Base-by-base conservation (phyloP, 2,797 vertebrate genomes). In the Cryptoprocta ferox region DNA sequence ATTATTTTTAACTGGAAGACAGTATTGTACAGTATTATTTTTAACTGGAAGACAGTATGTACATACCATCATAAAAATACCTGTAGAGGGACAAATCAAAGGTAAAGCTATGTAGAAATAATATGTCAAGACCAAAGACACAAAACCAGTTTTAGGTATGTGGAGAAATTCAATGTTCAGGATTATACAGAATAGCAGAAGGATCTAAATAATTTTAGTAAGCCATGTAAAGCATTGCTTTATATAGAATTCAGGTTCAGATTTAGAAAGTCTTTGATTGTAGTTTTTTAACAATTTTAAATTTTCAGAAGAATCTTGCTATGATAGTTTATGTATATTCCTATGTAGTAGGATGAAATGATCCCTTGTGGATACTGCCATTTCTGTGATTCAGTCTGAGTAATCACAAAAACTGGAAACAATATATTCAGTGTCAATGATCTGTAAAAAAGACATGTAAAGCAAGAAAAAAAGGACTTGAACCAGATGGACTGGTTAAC, bases 401-500 rank as follows among this genome's bases (percentile, higher is more conserved):
- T 81, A 30, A 70, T 37, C 66, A 56, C 70, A 87, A 89, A 91
- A 95, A 91, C 18, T 71, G 71, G 68, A 63, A 86, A 50, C 86
- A 92, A 87, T 81, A 35, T 93, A 71, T 71, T 93, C 13, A 32
- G 1, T 71, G 11, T 94, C 80, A 92, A 53, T 90, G 93, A 87
- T 89, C 76, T 97, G 80, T 96, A 79, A 71, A 97, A 95, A 84
- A 71, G 35, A 95, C 56, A 92, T 68, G 53, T 56, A 95, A 95
- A 95, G 84, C 48, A 84, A 28, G 45, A 59, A 71, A 56, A 96
- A 86, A 84, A 35, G 32, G 32, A 48, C 45, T 93, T 66, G 39
- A 96, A 87, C 39, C 87, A 95, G 91, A 96, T 95, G 91, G 76
- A 70, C 35, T 97, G 35, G 32, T 90, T 82, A 97, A 93, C 84